Evolutionary conservation across 2,113 vertebrate species (phyloP).

Genomic region (Dermatemys mawii): DNA sequence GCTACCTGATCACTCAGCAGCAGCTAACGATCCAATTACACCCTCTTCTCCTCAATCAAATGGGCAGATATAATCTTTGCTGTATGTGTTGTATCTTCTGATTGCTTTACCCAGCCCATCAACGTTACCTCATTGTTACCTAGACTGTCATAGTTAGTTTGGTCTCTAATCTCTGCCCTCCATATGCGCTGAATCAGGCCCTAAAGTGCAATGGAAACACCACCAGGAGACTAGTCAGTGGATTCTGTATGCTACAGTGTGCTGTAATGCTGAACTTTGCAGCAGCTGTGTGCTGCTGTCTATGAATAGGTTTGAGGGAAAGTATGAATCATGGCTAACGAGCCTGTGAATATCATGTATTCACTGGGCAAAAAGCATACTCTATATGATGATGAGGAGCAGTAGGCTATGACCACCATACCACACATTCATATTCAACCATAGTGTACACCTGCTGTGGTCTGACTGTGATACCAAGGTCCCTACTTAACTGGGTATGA

Average conservation of each 20-base stretch:
- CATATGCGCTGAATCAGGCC: not conserved
- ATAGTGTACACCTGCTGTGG: not conserved
- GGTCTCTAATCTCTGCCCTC: not conserved
- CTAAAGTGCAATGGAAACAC: not conserved
- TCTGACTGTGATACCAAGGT: not conserved
- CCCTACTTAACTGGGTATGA: not conserved
- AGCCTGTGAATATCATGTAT: fast-evolving
- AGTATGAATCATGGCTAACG: not conserved
- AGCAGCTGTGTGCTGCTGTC: not conserved
- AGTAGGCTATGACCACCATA: not conserved
- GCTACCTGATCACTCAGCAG: not conserved
- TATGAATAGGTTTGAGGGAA: not conserved
- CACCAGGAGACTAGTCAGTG: not conserved
- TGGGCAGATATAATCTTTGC: slow-evolving; percentile 46
- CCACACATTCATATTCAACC: not conserved
- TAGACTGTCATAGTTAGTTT: not conserved
- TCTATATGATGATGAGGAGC: not conserved
- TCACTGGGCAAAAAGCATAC: not conserved
- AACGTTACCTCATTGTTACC: not conserved
- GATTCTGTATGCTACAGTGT: not conserved
- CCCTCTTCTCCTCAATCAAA: slow-evolving; percentile 36
- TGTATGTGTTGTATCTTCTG: not conserved
- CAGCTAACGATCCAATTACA: slow-evolving; percentile 38
- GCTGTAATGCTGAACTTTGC: not conserved
- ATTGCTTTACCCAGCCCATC: slow-evolving; percentile 29